These are phyloP conservation scores for Podarcis lilfordi DNA, from an alignment of 2,797 vertebrate species.

Conservation along the genomic window DNA sequence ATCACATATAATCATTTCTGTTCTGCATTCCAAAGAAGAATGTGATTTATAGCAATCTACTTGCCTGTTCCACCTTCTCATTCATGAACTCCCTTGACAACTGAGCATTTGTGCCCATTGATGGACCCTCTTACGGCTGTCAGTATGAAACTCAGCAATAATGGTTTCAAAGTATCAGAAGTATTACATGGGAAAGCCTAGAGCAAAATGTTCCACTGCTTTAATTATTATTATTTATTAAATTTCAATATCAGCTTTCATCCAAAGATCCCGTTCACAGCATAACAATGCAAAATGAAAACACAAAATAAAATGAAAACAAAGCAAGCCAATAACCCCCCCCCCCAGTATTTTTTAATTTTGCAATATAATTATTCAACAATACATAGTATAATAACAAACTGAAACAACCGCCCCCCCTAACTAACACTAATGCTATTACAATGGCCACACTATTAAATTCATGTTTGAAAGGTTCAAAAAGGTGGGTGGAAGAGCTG, in stretches of 20 bases:
- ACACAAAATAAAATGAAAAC: too few relatives aligned
- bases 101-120: slow-evolving; percentile 20
- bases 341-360: too few relatives aligned
- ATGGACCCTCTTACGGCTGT: slow-evolving; percentile 17
- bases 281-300: too few relatives aligned
- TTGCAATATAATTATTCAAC: too few relatives aligned
- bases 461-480: neutral
- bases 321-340: too few relatives aligned
- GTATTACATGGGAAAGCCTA: slow-evolving; percentile 25
- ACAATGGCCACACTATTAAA: neutral
- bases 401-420: too few relatives aligned
- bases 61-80: neutral
- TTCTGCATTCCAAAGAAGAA: neutral
- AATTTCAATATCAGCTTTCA: too few relatives aligned
- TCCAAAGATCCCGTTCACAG: too few relatives aligned
- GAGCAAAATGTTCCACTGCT: slow-evolving; percentile 16
- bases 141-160: slow-evolving; percentile 25
- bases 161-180: neutral
- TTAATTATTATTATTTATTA: slow-evolving; percentile 3
- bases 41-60: neutral
- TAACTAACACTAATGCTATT: neutral
- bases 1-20: neutral
- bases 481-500: neutral
- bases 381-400: too few relatives aligned
- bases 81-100: slow-evolving; percentile 18